Percentiles rank a stretch among this genome's conserved stretches.
Conservation (phyloP, 2,797 vertebrate species). For the Sebastes vulpes region DNA sequence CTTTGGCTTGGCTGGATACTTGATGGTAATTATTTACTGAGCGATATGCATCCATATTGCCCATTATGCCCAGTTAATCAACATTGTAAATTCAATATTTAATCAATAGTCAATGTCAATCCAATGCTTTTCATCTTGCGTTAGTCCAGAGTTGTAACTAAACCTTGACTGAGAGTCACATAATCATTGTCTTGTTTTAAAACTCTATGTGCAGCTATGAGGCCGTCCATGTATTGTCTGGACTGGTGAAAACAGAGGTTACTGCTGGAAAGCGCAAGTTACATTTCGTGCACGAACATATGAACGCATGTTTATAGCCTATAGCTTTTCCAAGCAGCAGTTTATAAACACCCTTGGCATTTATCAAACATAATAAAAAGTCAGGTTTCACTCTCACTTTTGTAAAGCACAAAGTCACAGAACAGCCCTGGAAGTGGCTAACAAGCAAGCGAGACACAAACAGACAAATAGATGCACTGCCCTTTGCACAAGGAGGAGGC, state of each 20-base stretch:
- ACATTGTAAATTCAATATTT: too few relatives aligned
- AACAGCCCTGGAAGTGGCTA: not conserved
- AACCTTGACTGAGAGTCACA: not conserved
- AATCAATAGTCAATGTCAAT: not conserved
- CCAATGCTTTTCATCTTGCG: not conserved
- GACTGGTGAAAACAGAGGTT: not conserved
- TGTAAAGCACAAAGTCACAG: not conserved
- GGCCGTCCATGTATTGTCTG: not conserved
- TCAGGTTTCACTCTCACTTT: not conserved
- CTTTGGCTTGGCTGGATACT: not conserved
- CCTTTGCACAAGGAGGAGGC: too few relatives aligned
- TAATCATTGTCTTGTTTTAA: not conserved
- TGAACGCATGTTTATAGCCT: too few relatives aligned
- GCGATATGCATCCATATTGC: not conserved
- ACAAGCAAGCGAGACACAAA: not conserved
- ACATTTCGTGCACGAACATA: too few relatives aligned
- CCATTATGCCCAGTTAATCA: not conserved
- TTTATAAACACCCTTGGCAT: too few relatives aligned
- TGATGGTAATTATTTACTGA: not conserved
- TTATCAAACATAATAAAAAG: not conserved
- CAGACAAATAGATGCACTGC: not conserved
- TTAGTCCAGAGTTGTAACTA: not conserved
- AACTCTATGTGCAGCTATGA: not conserved
- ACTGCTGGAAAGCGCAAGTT: not conserved
- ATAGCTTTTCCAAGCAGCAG: too few relatives aligned